phyloP scores from a whole-genome alignment of 2,888 invertebrate genomes.

The Bhutanitis thaidina region DNA sequence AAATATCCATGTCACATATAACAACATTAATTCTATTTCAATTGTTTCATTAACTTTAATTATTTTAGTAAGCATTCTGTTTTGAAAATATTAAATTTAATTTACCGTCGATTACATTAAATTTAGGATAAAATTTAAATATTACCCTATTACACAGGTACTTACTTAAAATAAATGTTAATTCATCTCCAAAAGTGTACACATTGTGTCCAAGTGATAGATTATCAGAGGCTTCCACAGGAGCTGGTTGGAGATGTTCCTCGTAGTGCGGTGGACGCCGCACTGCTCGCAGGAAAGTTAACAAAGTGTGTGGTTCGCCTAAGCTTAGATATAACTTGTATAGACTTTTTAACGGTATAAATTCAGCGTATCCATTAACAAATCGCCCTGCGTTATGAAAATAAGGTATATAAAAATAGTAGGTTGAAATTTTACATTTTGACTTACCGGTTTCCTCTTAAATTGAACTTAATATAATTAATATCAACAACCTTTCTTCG shows the following conservation, averaged over 20 bases:
- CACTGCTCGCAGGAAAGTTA: conserved; percentile 52
- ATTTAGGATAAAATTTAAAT: too few relatives aligned
- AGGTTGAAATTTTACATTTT: too few relatives aligned
- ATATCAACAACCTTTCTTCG: too few relatives aligned
- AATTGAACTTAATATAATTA: too few relatives aligned
- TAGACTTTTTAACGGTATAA: conserved; percentile 61
- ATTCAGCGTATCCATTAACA: conserved; percentile 47
- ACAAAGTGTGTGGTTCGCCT: conserved; percentile 70
- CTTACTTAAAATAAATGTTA: conserved; percentile 51
- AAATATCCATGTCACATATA: too few relatives aligned
- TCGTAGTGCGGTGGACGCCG: conserved; percentile 42
- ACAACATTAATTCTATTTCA: too few relatives aligned
- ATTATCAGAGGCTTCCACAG: conserved; percentile 37
- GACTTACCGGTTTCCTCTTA: too few relatives aligned
- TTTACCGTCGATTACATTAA: too few relatives aligned
- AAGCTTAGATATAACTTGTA: conserved; percentile 64
- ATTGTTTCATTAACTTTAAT: too few relatives aligned
- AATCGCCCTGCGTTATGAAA: conserved; percentile 42
- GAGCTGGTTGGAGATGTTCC: conserved; percentile 31
- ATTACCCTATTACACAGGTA: too few relatives aligned
- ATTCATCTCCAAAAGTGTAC: conserved; percentile 56
- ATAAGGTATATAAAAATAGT: not conserved
- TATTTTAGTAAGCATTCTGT: too few relatives aligned
- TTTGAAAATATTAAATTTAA: too few relatives aligned
- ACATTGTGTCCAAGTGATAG: conserved; percentile 50